These are phyloP conservation scores for Automeris io DNA, from an alignment of 2,888 invertebrate genomes.

Conservation along the genomic window DNA sequence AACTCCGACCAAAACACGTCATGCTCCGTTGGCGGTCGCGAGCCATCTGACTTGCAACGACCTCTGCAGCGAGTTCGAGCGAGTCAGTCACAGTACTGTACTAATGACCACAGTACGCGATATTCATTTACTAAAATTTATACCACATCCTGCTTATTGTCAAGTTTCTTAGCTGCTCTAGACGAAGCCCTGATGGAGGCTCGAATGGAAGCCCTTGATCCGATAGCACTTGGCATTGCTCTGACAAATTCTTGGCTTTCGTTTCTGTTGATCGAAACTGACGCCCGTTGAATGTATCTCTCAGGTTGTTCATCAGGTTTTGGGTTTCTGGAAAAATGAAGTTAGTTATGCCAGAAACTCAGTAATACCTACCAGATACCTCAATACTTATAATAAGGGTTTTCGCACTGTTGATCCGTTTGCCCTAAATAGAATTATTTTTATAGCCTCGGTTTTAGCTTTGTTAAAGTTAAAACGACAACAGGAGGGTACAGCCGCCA, in stretches of 20 bases:
- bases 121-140: conserved; percentile 13
- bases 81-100: not conserved
- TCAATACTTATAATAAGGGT: too few relatives aligned
- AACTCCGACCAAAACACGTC: not conserved
- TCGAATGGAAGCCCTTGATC: conserved; percentile 60
- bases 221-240: conserved; percentile 44
- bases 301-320: conserved; percentile 36
- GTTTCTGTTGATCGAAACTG: conserved; percentile 26
- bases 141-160: conserved; percentile 27
- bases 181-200: conserved; percentile 44
- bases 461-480: too few relatives aligned
- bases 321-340: conserved; percentile 30
- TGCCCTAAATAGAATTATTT: too few relatives aligned
- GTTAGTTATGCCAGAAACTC: not conserved
- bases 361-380: too few relatives aligned
- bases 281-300: conserved; percentile 40
- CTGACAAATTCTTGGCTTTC: conserved; percentile 45
- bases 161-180: conserved; percentile 24
- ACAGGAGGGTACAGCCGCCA: too few relatives aligned
- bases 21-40: not conserved
- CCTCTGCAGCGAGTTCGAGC: not conserved
- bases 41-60: not conserved
- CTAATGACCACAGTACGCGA: conserved; percentile 2
- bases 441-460: too few relatives aligned
- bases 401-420: too few relatives aligned